Percentiles rank a stretch among this genome's conserved stretches.
Evolutionary conservation across 2,797 vertebrate genomes (phyloP).

Genomic region (Malurus leucopterus): DNA sequence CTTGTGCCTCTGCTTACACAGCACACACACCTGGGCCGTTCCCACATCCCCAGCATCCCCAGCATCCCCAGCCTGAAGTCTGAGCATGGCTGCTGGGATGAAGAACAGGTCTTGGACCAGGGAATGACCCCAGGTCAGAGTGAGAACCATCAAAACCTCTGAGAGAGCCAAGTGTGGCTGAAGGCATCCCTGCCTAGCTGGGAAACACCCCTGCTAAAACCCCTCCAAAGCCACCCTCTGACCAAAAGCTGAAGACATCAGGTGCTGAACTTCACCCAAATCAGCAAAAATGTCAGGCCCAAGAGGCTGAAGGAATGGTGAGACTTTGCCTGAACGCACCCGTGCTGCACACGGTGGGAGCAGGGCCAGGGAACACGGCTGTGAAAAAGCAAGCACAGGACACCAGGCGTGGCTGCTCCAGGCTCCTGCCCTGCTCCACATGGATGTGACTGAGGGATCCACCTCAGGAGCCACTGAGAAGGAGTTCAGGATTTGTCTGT

Average conservation of each 20-base stretch:
- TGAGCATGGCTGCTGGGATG: neutral
- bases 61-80: neutral
- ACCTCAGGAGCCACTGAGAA: neutral
- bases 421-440: neutral
- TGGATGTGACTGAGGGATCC: fast-evolving
- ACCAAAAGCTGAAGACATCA: neutral
- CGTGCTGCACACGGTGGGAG: fast-evolving
- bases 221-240: neutral
- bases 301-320: neutral
- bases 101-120: neutral
- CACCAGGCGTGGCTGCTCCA: neutral
- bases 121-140: neutral
- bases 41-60: neutral
- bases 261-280: neutral
- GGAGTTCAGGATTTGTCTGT: neutral
- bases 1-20: slow-evolving; percentile 48
- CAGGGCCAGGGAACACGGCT: neutral
- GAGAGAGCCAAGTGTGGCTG: neutral
- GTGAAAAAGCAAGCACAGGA: neutral
- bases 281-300: neutral
- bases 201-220: neutral
- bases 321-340: neutral
- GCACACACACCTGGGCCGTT: slow-evolving; percentile 30
- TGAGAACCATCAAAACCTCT: neutral
- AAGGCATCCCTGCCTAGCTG: neutral